Evolutionary conservation across 1,140 invertebrate species (phyloP).

Genomic region (Polyergus mexicanus): DNA sequence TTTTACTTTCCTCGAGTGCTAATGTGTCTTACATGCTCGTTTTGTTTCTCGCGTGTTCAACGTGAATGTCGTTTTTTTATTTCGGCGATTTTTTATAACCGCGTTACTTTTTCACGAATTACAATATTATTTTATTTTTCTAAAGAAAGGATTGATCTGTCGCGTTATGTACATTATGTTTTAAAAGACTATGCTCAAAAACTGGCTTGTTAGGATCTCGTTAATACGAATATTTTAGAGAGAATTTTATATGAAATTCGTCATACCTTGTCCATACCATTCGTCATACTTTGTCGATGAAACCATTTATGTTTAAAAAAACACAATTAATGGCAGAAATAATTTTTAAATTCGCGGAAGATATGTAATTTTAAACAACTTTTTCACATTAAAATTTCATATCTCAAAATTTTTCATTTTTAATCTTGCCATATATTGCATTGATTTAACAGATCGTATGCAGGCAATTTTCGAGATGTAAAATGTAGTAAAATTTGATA

Average conservation of each 20-base stretch:
- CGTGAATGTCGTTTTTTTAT: neutral
- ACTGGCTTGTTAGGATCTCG: neutral
- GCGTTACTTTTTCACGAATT: neutral
- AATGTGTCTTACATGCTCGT: constrained; percentile 48
- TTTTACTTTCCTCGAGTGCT: constrained; percentile 44
- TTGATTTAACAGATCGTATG: neutral
- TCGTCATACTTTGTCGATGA: neutral
- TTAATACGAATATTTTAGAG: neutral
- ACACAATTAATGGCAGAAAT: neutral
- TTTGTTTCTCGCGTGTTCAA: constrained; percentile 11
- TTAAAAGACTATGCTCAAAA: neutral
- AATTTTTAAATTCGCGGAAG: neutral
- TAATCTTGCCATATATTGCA: neutral
- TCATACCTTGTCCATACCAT: too few relatives aligned
- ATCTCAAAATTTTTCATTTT: constrained; percentile 6
- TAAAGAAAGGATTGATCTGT: neutral
- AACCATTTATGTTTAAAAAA: constrained; percentile 9
- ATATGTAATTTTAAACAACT: constrained; percentile 6
- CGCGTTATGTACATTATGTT: neutral
- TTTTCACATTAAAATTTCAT: neutral
- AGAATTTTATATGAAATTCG: neutral
- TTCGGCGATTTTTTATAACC: neutral
- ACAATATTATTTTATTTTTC: too few relatives aligned
- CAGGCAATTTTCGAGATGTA: constrained; percentile 3
- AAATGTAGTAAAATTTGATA: neutral